These are phyloP conservation scores for Typhlichthys eigenmanni DNA, from an alignment of 2,797 vertebrate genomes.

Conservation along the genomic window DNA sequence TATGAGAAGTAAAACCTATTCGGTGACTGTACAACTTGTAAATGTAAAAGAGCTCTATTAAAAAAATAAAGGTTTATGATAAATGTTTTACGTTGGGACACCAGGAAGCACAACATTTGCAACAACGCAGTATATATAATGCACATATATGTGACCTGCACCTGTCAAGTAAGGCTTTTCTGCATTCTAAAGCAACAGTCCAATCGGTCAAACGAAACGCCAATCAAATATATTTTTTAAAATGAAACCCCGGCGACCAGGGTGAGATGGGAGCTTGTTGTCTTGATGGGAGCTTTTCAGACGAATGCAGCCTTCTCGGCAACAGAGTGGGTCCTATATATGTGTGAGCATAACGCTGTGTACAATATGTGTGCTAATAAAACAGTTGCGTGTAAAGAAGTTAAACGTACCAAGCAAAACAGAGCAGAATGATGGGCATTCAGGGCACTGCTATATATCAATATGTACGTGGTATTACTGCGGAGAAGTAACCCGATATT, in stretches of 20 bases:
- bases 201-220: background rate
- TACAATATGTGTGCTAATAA: conserved; percentile 70
- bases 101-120: conserved; percentile 81
- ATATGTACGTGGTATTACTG: conserved; percentile 45
- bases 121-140: conserved; percentile 62
- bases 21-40: no score
- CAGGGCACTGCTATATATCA: conserved; percentile 61
- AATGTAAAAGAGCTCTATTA: conserved; percentile 63
- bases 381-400: conserved; percentile 68
- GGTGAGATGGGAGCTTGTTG: background rate
- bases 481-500: conserved; percentile 36
- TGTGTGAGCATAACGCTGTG: conserved; percentile 70
- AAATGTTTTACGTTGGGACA: conserved; percentile 61
- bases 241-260: no score
- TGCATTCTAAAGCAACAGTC: conserved; percentile 18
- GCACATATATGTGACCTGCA: conserved; percentile 46
- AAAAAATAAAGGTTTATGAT: conserved; percentile 22
- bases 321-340: conserved; percentile 62
- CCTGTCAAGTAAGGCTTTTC: no score
- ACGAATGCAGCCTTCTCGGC: conserved; percentile 61
- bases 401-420: conserved; percentile 68
- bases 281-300: conserved; percentile 41
- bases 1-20: conserved; percentile 80
- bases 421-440: conserved; percentile 73
- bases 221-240: no score